Evolutionary conservation across 2,113 vertebrate genomes (phyloP).

Genomic region (Tychaedon coryphoeus): DNA sequence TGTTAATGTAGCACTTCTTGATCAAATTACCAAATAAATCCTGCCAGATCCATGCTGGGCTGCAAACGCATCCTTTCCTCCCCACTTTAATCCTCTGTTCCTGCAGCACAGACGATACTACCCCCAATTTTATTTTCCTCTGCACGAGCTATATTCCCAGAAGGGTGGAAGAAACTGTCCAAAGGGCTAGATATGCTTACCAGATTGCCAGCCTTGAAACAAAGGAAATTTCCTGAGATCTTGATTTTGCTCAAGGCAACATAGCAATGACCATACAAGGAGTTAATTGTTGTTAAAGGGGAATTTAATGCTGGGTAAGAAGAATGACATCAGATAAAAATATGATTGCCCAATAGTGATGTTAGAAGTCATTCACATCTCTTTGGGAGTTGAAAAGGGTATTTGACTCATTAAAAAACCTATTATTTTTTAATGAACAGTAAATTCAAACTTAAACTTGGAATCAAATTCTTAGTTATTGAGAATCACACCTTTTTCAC

Average conservation of each 20-base stretch:
- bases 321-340: neutral
- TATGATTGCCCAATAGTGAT: neutral
- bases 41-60: neutral
- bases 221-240: neutral
- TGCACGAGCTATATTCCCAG: neutral
- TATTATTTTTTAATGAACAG: neutral
- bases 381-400: neutral
- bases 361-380: neutral
- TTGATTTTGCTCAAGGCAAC: neutral
- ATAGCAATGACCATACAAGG: neutral
- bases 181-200: neutral
- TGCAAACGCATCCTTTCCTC: neutral
- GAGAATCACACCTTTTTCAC: neutral
- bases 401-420: neutral
- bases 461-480: neutral
- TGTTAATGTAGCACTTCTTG: neutral
- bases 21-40: neutral
- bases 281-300: neutral
- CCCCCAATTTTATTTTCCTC: neutral
- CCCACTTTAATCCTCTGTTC: neutral
- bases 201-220: neutral
- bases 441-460: neutral
- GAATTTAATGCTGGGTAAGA: neutral
- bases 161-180: neutral
- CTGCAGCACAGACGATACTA: neutral